Conservation (phyloP, 2,797 vertebrate species). For the Pipistrellus pygmaeus region DNA sequence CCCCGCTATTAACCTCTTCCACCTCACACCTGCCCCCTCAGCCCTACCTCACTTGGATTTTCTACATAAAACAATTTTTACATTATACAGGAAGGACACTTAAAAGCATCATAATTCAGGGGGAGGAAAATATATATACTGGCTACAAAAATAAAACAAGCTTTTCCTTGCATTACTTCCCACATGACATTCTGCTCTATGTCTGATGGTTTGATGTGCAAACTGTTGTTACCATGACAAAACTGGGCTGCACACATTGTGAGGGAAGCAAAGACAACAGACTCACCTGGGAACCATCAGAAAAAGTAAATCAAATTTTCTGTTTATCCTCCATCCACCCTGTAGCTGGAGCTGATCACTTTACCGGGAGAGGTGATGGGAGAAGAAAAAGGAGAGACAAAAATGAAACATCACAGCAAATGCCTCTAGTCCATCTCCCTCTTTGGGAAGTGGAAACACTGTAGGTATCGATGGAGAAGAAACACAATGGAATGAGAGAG, state of each 20-base stretch:
- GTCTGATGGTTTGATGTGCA: neutral
- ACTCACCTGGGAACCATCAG: neutral
- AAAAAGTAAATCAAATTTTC: neutral
- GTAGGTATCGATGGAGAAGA: neutral
- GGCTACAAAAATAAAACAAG: neutral
- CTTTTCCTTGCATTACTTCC: neutral
- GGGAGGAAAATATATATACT: neutral
- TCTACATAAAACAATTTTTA: neutral
- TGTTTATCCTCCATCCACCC: neutral
- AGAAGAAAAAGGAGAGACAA: neutral
- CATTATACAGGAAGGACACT: neutral
- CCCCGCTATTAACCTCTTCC: too few species aligned
- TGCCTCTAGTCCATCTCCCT: neutral
- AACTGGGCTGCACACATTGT: neutral
- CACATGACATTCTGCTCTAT: neutral
- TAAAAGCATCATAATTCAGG: neutral
- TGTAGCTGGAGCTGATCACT: neutral
- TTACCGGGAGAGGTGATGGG: neutral
- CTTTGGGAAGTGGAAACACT: neutral
- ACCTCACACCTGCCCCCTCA: too few species aligned
- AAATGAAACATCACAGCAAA: neutral
- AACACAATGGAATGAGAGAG: neutral
- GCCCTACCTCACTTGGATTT: neutral
- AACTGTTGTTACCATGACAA: neutral
- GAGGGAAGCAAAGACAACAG: neutral